Evolutionary conservation across 2,797 vertebrate species (phyloP).

Genomic region (Sciurus carolinensis): DNA sequence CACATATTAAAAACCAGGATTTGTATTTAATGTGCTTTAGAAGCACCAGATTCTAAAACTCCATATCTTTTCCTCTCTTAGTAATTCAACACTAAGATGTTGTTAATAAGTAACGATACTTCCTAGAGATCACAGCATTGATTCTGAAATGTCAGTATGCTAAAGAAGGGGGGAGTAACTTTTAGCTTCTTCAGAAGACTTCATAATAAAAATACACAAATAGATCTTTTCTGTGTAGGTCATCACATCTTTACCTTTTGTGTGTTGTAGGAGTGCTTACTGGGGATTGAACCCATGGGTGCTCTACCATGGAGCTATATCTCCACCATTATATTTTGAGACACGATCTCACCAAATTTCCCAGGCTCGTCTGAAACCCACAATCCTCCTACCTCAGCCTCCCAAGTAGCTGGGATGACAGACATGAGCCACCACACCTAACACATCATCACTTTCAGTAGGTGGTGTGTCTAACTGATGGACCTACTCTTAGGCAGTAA

Average conservation of each 20-base stretch:
- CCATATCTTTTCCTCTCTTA: slow-evolving; percentile 10
- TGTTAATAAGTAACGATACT: slow-evolving; percentile 21
- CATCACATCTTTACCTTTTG: slow-evolving; percentile 60
- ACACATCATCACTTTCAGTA: slow-evolving; percentile 58
- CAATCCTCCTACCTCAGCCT: not conserved
- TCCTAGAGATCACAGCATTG: not conserved
- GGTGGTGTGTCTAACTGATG: not conserved
- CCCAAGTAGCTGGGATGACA: not conserved
- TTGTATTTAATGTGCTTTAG: slow-evolving; percentile 72
- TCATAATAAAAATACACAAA: slow-evolving; percentile 51
- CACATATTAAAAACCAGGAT: slow-evolving; percentile 72
- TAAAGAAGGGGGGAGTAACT: not conserved
- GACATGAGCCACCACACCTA: not conserved
- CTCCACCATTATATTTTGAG: not conserved
- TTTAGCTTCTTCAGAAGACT: slow-evolving; percentile 10
- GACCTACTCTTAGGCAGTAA: not conserved
- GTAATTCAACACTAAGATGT: not conserved
- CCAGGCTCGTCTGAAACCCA: not conserved
- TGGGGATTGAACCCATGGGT: not conserved
- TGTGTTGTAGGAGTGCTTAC: not conserved
- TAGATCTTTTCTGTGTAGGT: slow-evolving; percentile 43
- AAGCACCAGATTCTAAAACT: slow-evolving; percentile 81
- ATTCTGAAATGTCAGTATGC: slow-evolving; percentile 50
- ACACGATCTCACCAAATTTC: not conserved
- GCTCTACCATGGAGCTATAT: not conserved